Base-by-base conservation (phyloP, 92 coral and sea anemone genomes). In the Meandrina meandrites region DNA sequence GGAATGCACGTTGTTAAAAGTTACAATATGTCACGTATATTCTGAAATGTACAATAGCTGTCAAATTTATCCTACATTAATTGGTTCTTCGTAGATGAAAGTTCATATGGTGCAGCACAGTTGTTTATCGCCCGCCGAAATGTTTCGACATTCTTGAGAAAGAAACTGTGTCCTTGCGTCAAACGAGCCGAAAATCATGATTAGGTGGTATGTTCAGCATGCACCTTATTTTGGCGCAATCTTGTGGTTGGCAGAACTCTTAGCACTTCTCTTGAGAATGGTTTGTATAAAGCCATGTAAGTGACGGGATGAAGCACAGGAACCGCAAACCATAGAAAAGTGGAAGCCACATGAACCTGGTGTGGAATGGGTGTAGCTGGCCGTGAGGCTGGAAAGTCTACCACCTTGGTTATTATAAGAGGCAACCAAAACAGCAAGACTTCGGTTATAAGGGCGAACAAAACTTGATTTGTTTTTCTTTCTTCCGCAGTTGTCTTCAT, bases 141-240 rank as follows among this genome's bases (percentile, higher is more conserved):
- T 40, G 6, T 40, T 40, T 40, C 45, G 6, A 40, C 3, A 40
- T 40, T 40, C 45, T 40, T 40, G 2, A 2, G 45, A 40, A 6
- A 40, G 2, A 2, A 40, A 40, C n/a, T n/a, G n/a, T n/a, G 45
- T 40, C 6, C 45, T 40, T 40, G 45, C 6, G n/a, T n/a, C n/a
- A n/a, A n/a, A n/a, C n/a, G 6, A 40, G 6, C 45, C 2, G 45
- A 57, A 19, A 57, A 19, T 57, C 64, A 57, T 19, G 24, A 40
- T 62, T n/a, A 62, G 12, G 24, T 24, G 51, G 87, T 34, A 28
- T 83, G 79, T 73, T 83, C 87, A 53, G 80, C 80, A 40, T 83
- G 66, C 15, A 56, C 80, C 40, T 35, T 72, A 34, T 83, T 83
- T 56, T 37, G 35, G 10, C 87, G 79, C 50, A 53, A 11, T 35